Base-by-base conservation (phyloP, 2,888 invertebrate genomes). In the Patella depressa region DNA sequence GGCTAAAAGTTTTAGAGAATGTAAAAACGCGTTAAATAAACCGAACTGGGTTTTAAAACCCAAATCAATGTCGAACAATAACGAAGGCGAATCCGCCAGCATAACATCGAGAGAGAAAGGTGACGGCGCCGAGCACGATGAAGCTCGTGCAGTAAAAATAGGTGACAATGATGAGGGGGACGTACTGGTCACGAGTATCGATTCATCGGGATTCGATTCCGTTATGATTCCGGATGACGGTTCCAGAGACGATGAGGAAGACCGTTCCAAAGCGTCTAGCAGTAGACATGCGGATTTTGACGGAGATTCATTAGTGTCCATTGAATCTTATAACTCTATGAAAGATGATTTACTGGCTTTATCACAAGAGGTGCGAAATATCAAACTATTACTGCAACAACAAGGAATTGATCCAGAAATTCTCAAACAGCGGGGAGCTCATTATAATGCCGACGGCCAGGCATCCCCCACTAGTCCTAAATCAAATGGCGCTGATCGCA, bases 301-400 rank as follows among this genome's bases (percentile, higher is more conserved):
- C 71, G 53, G 70, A 14, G 74, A 74, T 54, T 82, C 82, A 53
- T 71, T 76, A 70, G 72, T 45, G 19, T 80, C 82, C 24, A 53
- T 75, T 19, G 76, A 57, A 17, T 78, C 79, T 14, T 65, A 75
- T 53, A 78, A 75, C 73, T 69, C 78, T 14, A 71, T 82, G 17
- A 75, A 72, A 14, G 80, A 82, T 53, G 87, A 88, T 74, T 76
- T 87, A 3, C 78, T 84, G 29, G 79, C 78, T 14, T 76, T 87
- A 72, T 85, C 86, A 15, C 84, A 86, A 15, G 88, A 86, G 73
- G 76, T 87, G 12, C 81, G 85, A 55, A 87, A 86, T 75, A 85
- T 86, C 54, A 88, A 87, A 79, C 73, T 83, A 15, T 81, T 86
- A 78, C 77, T 86, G n/a, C 19, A 24, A 4, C 65, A 65, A 65